phyloP scores from a whole-genome alignment of 2,888 invertebrate genomes.

The Rotaria macrura region DNA sequence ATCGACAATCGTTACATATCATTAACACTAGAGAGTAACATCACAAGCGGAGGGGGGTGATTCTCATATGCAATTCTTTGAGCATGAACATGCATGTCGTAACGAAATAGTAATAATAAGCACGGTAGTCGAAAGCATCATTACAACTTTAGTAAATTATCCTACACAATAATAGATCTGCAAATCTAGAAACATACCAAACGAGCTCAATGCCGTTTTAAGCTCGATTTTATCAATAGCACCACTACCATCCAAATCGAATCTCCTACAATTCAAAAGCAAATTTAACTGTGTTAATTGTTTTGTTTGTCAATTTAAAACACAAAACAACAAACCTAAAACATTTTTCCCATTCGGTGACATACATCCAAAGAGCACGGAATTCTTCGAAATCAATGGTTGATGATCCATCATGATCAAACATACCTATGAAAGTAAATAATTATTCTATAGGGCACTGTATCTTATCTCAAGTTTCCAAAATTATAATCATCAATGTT shows the following conservation, averaged over 20 bases:
- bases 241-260: slow-evolving; percentile 75
- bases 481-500: slow-evolving; percentile 60
- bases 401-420: slow-evolving; percentile 77
- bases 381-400: slow-evolving; percentile 88
- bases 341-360: slow-evolving; percentile 91
- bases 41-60: background rate
- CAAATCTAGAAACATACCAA: slow-evolving; percentile 61
- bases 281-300: slow-evolving; percentile 59
- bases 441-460: slow-evolving; percentile 89
- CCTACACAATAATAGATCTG: background rate
- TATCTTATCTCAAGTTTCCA: slow-evolving; percentile 57
- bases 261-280: slow-evolving; percentile 68
- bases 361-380: slow-evolving; percentile 89
- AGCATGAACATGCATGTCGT: no score
- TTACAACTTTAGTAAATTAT: background rate
- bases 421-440: slow-evolving; percentile 80
- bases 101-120: background rate
- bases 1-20: background rate
- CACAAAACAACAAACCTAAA: slow-evolving; percentile 61
- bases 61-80: no score
- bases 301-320: background rate
- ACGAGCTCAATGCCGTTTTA: slow-evolving; percentile 73
- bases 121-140: background rate
- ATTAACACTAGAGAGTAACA: background rate
- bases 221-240: slow-evolving; percentile 81